Base-by-base conservation (phyloP, 92 coral and sea anemone genomes). In the Porites rus region DNA sequence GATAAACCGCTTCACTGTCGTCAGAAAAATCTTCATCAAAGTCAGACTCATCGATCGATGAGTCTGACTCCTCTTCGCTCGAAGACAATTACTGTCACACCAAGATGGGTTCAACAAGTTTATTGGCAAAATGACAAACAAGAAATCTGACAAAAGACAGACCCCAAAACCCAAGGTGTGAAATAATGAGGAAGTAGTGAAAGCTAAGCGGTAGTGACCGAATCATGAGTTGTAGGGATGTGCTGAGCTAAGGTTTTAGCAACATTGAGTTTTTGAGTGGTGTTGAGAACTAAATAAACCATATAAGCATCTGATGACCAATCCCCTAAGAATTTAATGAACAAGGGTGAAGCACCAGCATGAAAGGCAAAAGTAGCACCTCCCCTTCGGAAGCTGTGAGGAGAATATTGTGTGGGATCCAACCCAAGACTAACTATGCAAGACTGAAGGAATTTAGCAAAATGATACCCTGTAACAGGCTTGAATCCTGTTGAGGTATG, bases 381-480 rank as follows among this genome's bases (percentile, higher is more conserved):
- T 38, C 83, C 83, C 46, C 67, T 13, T 31, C 81, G 19, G 51
- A 76, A 58, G 12, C 69, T 76, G 13, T 76, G 81, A 52, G 69
- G 69, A 76, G 81, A 76, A 24, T 56, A 76, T 22, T 76, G 81
- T 2, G 81, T 63, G 50, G 81, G 83, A 24, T 78, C 73, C 61
- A 78, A 78, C 56, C 83, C 72, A 78, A 78, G 8, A 10, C 3
- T 10, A 66, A 51, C 71, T 46, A 78, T 78, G 11, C 71, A 78
- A 4, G 54, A 78, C 82, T 74, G 54, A 74, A 53, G 38, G 18
- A 74, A 74, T 74, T 74, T 53, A 20, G 78, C 64, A 74, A 74
- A 74, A 53, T 74, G 78, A 18, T 74, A n/a, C 38, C 78, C 78
- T 54, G 46, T 52, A 21, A 74, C 64, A 51, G 64, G 78, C 46